These are phyloP conservation scores for Phymanthus crucifer DNA, from an alignment of 92 coral and sea anemone genomes.

Conservation along the genomic window DNA sequence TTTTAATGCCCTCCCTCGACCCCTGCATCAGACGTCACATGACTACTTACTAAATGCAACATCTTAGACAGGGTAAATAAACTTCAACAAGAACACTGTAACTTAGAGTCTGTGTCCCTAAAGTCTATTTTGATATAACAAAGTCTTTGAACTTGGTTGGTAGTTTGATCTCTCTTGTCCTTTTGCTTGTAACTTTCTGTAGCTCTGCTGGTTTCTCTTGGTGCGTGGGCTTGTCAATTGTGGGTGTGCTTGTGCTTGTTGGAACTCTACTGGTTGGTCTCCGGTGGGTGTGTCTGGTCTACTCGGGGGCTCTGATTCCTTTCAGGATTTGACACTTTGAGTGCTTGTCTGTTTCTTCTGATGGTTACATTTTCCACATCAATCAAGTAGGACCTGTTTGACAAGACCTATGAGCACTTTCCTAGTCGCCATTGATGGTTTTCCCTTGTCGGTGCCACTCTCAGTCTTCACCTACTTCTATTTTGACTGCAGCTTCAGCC, in stretches of 20 bases:
- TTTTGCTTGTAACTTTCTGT: not conserved
- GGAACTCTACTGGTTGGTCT: not conserved
- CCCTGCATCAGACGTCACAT: too few species aligned
- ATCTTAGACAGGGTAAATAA: too few species aligned
- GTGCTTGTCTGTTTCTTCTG: conserved; percentile 37
- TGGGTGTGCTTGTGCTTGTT: not conserved
- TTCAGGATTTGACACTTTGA: conserved; percentile 27
- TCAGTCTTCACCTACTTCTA: conserved; percentile 49
- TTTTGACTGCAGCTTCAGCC: conserved; percentile 14
- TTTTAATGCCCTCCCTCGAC: too few species aligned
- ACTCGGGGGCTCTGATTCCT: not conserved
- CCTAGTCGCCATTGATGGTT: conserved; percentile 40
- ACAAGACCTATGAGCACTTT: conserved; percentile 36
- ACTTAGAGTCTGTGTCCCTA: too few species aligned
- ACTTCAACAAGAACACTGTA: too few species aligned
- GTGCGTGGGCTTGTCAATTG: not conserved
- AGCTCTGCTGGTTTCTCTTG: not conserved
- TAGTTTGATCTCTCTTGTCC: conserved; percentile 24
- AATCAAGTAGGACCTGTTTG: conserved; percentile 47
- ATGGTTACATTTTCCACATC: not conserved
- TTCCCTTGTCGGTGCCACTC: conserved; percentile 29
- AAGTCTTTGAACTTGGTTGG: conserved; percentile 16
- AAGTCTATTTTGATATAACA: conserved; percentile 19
- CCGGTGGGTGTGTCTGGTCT: not conserved
- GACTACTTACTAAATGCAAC: too few species aligned